Conservation (phyloP, 2,113 vertebrate genomes). For the Pelecanoides urinatrix region DNA sequence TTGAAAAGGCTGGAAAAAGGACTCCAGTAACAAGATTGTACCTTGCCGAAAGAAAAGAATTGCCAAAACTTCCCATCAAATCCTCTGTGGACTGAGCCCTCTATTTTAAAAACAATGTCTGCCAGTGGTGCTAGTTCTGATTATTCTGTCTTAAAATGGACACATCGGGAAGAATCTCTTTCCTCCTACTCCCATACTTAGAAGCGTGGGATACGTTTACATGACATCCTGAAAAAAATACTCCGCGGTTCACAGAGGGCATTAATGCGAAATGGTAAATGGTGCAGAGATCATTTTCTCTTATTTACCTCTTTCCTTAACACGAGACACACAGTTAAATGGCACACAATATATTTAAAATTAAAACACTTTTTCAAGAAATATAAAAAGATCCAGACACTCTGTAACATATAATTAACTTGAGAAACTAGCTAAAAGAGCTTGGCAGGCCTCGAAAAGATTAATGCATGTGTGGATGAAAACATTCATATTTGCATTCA, state of each 20-base stretch:
- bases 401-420: conserved; percentile 11
- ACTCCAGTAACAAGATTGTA: not conserved
- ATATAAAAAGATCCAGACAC: not conserved
- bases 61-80: not conserved
- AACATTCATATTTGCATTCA: not conserved
- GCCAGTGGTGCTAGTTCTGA: not conserved
- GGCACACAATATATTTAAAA: not conserved
- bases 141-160: not conserved
- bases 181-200: not conserved
- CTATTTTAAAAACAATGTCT: not conserved
- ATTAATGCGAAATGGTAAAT: not conserved
- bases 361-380: conserved; percentile 19
- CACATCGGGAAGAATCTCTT: not conserved
- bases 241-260: not conserved
- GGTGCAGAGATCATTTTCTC: not conserved
- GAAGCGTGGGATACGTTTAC: not conserved
- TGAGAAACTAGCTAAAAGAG: conserved; percentile 28
- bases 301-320: not conserved
- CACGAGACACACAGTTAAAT: not conserved
- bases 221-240: not conserved
- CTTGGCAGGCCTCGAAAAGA: not conserved
- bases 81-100: not conserved
- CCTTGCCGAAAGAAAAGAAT: not conserved
- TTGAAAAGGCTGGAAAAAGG: not conserved
- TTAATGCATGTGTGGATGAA: conserved; percentile 6